Evolutionary conservation across 1,140 invertebrate species (phyloP), one percentile per base, ranked within the genome.

Genomic region (Stenopsyche tienmushanensis): DNA sequence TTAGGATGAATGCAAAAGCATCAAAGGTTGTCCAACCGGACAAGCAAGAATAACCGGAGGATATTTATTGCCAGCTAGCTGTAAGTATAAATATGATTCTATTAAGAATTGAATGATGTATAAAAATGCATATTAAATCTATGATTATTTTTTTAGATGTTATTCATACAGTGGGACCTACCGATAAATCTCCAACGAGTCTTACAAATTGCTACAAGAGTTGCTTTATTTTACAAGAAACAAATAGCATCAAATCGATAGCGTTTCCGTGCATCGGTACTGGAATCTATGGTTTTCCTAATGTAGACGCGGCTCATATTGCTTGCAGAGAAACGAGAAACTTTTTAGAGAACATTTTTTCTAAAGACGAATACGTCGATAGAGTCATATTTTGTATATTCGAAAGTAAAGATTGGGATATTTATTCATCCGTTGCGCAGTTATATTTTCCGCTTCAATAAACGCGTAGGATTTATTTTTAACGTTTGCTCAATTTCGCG

Each of bases 241-340:
- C 86, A 62, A 82, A 91, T 70, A 76, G 85, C 1, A 64, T 94
- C 1, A 79, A 81, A 64, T 83, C 87, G 3, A 84, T 95, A 23
- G 89, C 91, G 34, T 93, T 95, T 76, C 91, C 92, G 17, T 94
- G 91, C 69, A 92, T 94, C 72, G 91, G 90, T 0, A 94, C 92
- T 53, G 92, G 92, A 10, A 83, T 93, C 63, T 94, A 93, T 81
- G 90, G 89, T 1, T 95, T 93, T 79, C 92, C 92, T 1, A 88
- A 88, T 78, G 81, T 84, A 67, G 74, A 85, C 34, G 92, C 92
- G 0, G 87, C 89, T 3, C 82, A 88, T 72, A 85, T 94, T 15
- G 91, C 90, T 44, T 71, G 91, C 10, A 74, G 77, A 10, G 85
- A 85, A 15, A 84, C 90, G 0, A 81, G 89, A 63, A 80, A 85